Percentiles rank a stretch among this genome's conserved stretches.
Conservation (phyloP, 2,888 invertebrate genomes). For the Clunio marinus region DNA sequence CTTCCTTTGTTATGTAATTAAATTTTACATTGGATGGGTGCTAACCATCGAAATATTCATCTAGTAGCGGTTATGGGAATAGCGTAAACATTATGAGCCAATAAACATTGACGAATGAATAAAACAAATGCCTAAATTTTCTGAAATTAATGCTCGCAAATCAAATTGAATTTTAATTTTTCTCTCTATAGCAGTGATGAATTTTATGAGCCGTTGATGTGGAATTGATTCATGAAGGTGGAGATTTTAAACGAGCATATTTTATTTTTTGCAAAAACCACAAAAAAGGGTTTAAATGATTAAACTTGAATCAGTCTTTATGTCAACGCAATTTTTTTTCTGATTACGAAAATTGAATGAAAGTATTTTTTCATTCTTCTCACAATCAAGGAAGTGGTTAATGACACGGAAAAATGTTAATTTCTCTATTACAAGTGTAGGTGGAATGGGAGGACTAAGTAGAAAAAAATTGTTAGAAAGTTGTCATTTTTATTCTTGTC, state of each 20-base stretch:
- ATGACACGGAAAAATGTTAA: slow-evolving; percentile 31
- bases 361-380: neutral
- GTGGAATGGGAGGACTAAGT: too few relatives aligned
- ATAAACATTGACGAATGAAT: slow-evolving; percentile 20
- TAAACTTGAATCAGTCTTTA: neutral
- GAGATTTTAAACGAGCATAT: neutral
- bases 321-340: too few relatives aligned
- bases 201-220: neutral
- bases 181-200: neutral
- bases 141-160: neutral
- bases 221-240: neutral
- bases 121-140: neutral
- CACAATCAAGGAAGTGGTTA: neutral
- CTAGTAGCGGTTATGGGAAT: too few relatives aligned
- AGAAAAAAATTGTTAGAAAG: too few relatives aligned
- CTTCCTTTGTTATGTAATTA: neutral
- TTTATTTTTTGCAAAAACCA: slow-evolving; percentile 29
- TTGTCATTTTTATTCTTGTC: too few relatives aligned
- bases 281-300: slow-evolving; percentile 30
- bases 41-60: neutral
- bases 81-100: neutral
- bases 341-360: too few relatives aligned
- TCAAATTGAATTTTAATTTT: slow-evolving; percentile 24
- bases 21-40: neutral
- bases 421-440: too few relatives aligned